These are phyloP conservation scores for Aythya baeri DNA, from an alignment of 2,113 vertebrate genomes.

Conservation along the genomic window DNA sequence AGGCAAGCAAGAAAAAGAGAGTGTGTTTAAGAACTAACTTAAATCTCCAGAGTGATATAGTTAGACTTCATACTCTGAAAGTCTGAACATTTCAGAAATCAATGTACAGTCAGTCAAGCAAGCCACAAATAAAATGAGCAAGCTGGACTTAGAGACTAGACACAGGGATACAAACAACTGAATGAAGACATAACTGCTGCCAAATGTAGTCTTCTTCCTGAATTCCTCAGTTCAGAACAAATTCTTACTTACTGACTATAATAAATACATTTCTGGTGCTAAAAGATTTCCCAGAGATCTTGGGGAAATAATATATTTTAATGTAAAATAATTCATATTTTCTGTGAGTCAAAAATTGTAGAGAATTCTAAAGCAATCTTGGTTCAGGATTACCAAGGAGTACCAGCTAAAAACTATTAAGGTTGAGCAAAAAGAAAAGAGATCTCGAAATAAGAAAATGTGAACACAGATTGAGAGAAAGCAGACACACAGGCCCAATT, in stretches of 20 bases:
- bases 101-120: background rate
- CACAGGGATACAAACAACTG: background rate
- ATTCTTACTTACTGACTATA: background rate
- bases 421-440: background rate
- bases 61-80: background rate
- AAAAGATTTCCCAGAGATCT: background rate
- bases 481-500: background rate
- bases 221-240: background rate
- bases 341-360: background rate
- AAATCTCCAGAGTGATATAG: background rate
- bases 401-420: background rate
- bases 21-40: background rate
- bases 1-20: background rate
- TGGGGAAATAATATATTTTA: background rate
- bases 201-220: background rate
- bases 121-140: slow-evolving; percentile 1
- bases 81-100: background rate
- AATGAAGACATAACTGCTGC: background rate
- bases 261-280: background rate
- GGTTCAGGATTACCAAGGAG: background rate
- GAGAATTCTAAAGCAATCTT: background rate
- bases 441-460: background rate
- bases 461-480: background rate
- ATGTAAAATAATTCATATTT: background rate
- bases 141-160: background rate